phyloP scores from a whole-genome alignment of 2,888 invertebrate genomes.

The Aphodius granarius region DNA sequence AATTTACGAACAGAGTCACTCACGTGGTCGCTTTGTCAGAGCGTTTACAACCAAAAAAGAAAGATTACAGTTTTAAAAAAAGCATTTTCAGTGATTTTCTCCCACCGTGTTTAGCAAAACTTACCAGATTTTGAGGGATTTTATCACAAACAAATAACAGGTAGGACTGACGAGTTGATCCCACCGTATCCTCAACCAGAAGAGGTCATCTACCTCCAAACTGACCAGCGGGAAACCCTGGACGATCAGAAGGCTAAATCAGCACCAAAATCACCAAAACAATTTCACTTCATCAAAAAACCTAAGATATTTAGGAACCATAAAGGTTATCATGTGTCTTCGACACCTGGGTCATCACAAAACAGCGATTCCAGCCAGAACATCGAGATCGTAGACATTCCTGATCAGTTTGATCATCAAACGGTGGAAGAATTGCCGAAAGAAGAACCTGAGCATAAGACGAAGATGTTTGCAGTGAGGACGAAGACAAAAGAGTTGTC shows the following conservation, averaged over 20 bases:
- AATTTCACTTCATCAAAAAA: conserved; percentile 18
- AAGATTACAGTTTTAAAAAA: background rate
- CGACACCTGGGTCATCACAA: conserved; percentile 5
- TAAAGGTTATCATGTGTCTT: conserved; percentile 23
- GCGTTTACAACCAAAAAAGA: background rate
- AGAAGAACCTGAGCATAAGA: background rate
- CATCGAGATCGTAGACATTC: background rate
- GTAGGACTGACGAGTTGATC: background rate
- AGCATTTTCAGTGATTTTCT: background rate
- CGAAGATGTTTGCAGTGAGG: conserved; percentile 9
- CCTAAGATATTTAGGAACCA: conserved; percentile 24
- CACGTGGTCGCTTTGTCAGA: too few relatives aligned
- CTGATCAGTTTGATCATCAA: background rate
- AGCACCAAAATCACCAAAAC: background rate
- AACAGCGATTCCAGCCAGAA: background rate
- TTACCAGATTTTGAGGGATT: background rate
- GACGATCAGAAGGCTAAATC: background rate
- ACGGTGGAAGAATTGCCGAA: background rate
- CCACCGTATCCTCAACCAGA: background rate
- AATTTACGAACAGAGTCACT: too few relatives aligned
- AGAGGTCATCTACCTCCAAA: background rate
- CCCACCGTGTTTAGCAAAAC: background rate
- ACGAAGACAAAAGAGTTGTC: conserved; percentile 36
- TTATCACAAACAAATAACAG: too few relatives aligned
- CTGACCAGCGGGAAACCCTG: background rate